Base-by-base conservation (phyloP, 2,888 invertebrate genomes). In the Mesoligia furuncula region DNA sequence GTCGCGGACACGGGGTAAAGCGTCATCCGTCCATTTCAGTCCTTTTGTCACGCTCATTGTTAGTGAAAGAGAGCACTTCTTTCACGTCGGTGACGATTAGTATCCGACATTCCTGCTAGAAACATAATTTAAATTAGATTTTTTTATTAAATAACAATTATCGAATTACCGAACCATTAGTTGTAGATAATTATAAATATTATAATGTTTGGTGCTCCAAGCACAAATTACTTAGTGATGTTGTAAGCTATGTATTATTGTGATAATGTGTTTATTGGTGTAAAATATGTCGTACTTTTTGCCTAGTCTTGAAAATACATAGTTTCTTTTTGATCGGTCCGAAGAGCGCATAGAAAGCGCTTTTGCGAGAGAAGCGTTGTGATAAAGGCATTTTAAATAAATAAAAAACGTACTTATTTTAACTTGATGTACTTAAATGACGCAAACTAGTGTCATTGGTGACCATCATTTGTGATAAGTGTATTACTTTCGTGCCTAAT, bases 391-490 rank as follows among this genome's bases (percentile, higher is more conserved):
- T 61, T 48, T 27, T 27, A 17, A 61, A 61, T 39, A 11, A 0
- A 17, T n/a, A 31, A 73, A 24, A 73, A 51, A 62, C 4, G 1
- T 66, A 48, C 59, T 24, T 59, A 73, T 24, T 51, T 73, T 31
- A 66, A 31, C 66, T 31, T 66, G n/a, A n/a, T n/a, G 61, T n/a
- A 62, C 61, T 75, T 51, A 51, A 48, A 57, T 73, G 39, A 73
- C 31, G 36, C 20, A 31, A n/a, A 42, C 7, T 1, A 42, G 13
- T 68, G 15, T 15, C 7, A 42, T 57, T n/a, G 13, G n/a, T 24
- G 6, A 36, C 6, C 17, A 69, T 36, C 1, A 36, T 57, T 69
- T 20, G n/a, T 13, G 20, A n/a, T 69, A 11, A 54, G 20, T 70
- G 9, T 42, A n/a, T 72, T 59, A 20, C 45, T 27, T 59, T 1